These are phyloP conservation scores for Rana temporaria DNA, from an alignment of 2,113 vertebrate species.

Conservation along the genomic window DNA sequence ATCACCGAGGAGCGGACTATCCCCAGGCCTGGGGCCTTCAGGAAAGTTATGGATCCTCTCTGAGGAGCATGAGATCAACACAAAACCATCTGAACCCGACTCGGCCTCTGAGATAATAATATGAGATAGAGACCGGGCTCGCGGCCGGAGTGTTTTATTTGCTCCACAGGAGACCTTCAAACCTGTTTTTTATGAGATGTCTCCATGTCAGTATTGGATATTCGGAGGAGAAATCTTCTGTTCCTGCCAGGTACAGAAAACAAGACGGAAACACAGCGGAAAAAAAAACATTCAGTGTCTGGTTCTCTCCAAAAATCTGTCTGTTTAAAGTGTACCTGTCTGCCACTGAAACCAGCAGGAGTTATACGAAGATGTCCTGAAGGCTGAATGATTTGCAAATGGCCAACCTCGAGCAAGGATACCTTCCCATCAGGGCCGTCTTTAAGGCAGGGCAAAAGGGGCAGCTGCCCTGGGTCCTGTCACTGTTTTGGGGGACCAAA, in stretches of 20 bases:
- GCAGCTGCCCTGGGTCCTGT: too few species aligned
- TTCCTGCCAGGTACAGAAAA: background rate
- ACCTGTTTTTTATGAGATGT: conserved; percentile 28
- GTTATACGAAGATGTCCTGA: too few species aligned
- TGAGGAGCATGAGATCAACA: conserved; percentile 36
- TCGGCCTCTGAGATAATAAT: conserved; percentile 32
- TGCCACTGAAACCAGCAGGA: too few species aligned
- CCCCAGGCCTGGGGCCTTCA: background rate
- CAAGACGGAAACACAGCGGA: background rate
- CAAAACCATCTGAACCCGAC: conserved; percentile 15
- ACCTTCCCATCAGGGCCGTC: too few species aligned
- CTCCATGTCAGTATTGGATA: background rate
- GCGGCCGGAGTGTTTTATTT: conserved; percentile 25
- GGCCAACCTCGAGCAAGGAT: too few species aligned
- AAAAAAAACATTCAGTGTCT: background rate
- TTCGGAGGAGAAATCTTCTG: background rate
- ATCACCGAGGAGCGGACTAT: conserved; percentile 2
- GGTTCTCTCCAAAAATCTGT: background rate
- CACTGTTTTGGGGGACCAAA: too few species aligned
- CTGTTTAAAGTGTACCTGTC: background rate
- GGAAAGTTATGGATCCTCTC: background rate
- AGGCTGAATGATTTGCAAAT: too few species aligned
- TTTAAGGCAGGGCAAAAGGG: too few species aligned
- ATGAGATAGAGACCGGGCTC: conserved; percentile 23
- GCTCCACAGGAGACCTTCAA: conserved; percentile 18